Percentiles rank a stretch among this genome's conserved stretches.
These are phyloP conservation scores for Clunio marinus DNA, from an alignment of 2,888 invertebrate genomes.

Conservation along the genomic window DNA sequence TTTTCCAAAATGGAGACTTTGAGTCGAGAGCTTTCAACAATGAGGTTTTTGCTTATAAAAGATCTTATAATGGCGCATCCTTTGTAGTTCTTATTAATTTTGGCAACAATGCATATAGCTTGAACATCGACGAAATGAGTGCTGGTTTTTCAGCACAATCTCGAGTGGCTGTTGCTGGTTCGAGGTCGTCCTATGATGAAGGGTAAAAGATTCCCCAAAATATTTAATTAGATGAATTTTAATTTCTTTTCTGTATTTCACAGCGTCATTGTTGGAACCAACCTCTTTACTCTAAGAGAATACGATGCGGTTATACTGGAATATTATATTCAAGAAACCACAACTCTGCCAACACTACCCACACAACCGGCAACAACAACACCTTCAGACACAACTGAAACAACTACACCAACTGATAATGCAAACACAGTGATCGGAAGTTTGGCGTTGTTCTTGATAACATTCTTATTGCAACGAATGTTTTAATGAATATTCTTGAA, in stretches of 20 bases:
- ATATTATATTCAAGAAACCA: background rate
- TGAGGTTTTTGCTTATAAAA: constrained; percentile 56
- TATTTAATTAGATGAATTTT: background rate
- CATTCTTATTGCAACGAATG: background rate
- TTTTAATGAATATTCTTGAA: background rate
- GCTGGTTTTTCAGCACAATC: constrained; percentile 43
- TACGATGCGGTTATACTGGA: constrained; percentile 29
- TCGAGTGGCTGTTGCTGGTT: constrained; percentile 31
- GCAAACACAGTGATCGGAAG: background rate
- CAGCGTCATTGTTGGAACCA: background rate
- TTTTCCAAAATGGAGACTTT: constrained; percentile 50
- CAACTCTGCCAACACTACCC: background rate
- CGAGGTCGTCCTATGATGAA: constrained; percentile 22
- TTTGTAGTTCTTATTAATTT: constrained; percentile 51
- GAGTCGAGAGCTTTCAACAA: constrained; percentile 55
- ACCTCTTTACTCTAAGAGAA: constrained; percentile 15
- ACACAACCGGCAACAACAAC: background rate
- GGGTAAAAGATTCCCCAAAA: background rate
- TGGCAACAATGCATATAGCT: constrained; percentile 42
- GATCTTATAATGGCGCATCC: constrained; percentile 45
- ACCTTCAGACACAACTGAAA: background rate
- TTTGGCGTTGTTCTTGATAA: background rate
- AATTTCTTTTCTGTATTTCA: background rate
- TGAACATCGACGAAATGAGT: constrained; percentile 50
- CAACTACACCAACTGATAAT: background rate